Conservation (phyloP, 2,113 vertebrate species). For the Accipiter cooperii region DNA sequence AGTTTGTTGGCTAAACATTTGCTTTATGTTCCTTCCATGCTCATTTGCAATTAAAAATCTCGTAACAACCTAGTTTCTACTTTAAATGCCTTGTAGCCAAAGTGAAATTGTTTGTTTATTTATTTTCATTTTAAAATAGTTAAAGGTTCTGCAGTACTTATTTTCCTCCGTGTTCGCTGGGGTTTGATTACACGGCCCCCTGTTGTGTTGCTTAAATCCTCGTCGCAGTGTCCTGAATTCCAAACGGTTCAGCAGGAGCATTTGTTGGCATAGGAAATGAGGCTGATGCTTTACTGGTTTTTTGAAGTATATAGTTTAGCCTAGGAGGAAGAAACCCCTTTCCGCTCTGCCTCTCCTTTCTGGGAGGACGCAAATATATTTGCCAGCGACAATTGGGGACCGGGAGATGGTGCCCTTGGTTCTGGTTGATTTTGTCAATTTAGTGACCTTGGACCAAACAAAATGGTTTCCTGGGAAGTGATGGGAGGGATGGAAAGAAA, state of each 20-base stretch:
- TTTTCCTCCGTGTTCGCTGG: background rate
- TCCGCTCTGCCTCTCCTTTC: background rate
- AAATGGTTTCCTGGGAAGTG: background rate
- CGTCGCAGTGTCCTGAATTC: conserved; percentile 16
- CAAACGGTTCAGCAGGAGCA: background rate
- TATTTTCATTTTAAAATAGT: background rate
- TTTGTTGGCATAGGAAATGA: background rate
- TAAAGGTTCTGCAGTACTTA: background rate
- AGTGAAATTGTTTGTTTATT: background rate
- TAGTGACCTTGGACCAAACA: background rate
- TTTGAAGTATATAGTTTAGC: background rate
- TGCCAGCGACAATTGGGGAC: background rate
- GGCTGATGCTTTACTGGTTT: background rate
- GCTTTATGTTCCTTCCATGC: background rate
- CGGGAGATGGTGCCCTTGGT: background rate
- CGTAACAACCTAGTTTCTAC: background rate
- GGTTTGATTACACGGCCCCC: background rate
- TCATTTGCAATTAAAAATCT: background rate
- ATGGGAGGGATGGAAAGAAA: background rate
- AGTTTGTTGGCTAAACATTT: background rate
- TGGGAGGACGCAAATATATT: background rate
- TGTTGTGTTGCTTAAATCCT: conserved; percentile 1
- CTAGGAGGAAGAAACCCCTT: background rate
- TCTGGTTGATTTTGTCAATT: background rate
- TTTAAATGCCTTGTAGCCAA: background rate